Evolutionary conservation across 2,888 invertebrate species (phyloP), one percentile per base, ranked within the genome.

Genomic region (Spodoptera exigua): DNA sequence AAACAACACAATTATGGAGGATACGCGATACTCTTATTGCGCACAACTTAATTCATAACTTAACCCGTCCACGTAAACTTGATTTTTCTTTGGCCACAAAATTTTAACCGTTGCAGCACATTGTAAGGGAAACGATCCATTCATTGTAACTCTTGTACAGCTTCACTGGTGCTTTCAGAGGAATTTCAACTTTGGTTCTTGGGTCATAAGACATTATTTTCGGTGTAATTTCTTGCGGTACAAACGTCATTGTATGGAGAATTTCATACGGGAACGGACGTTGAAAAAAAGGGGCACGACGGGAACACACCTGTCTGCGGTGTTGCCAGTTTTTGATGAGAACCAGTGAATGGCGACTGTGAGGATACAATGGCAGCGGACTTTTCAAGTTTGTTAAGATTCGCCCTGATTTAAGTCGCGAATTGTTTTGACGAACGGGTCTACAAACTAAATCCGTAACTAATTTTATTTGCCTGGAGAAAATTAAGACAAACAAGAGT

Each of bases 281-380:
- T 92, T 91, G 87, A 73, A 76, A 93, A 93, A 93, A 93, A 92
- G 92, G 92, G 93, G 91, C 92, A 91, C 91, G 91, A 87, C 90
- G 89, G 92, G 92, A 92, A 93, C 93, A 89, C 93, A 93, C 94
- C 93, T 94, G 94, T 93, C 93, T 91, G 89, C 87, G 85, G 90
- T 90, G 92, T 92, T 93, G 92, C 93, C 88, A 93, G 93, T 93
- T 92, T 92, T 90, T 91, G 90, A 92, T 89, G 91, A 89, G 89
- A 88, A 84, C 91, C 86, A 87, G 87, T 92, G 91, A 93, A 93
- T 92, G 89, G 89, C 81, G 86, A 86, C 81, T 68, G 57, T 44
- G 57, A 64, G 75, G 27, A 27, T 77, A 91, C 89, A 90, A 91
- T 88, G 83, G 74, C 76, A 83, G 81, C 84, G 51, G 48, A 68